phyloP scores from a whole-genome alignment of 2,797 vertebrate genomes.

The Betta splendens region DNA sequence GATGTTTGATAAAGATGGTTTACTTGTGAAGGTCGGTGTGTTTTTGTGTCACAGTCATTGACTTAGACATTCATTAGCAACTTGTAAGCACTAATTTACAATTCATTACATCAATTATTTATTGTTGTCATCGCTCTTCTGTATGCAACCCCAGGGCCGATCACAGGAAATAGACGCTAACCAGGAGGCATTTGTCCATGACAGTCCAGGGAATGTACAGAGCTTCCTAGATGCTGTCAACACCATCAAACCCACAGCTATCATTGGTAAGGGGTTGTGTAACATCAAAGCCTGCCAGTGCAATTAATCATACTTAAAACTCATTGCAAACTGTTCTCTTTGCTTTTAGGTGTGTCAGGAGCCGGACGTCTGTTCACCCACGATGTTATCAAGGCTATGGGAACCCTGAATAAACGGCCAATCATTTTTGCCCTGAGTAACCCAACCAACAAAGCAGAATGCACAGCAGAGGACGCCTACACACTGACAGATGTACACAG shows the following conservation, averaged over 20 bases:
- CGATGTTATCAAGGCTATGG: constrained; percentile 90
- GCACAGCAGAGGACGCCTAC: constrained; percentile 95
- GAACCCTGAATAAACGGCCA: constrained; percentile 87
- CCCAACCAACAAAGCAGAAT: constrained; percentile 92
- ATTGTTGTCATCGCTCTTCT: constrained; percentile 1
- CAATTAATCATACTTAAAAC: neutral
- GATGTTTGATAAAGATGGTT: constrained; percentile 94
- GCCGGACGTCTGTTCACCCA: constrained; percentile 91
- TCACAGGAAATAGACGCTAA: constrained; percentile 82
- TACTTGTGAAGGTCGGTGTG: constrained; percentile 88
- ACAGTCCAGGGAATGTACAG: constrained; percentile 80
- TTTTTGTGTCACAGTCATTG: neutral
- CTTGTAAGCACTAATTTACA: neutral
- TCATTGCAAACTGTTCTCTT: neutral
- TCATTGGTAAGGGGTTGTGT: constrained; percentile 85
- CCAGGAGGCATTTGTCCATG: constrained; percentile 89
- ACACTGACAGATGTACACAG: constrained; percentile 85
- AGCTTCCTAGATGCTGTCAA: constrained; percentile 94
- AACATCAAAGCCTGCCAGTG: neutral
- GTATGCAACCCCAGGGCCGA: constrained; percentile 79
- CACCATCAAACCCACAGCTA: constrained; percentile 88
- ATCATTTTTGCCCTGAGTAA: constrained; percentile 97
- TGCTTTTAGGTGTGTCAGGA: constrained; percentile 89
- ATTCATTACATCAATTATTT: constrained; percentile 1
- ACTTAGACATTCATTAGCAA: constrained; percentile 6